phyloP scores from a whole-genome alignment of 2,113 vertebrate genomes.

The Chroicocephalus ridibundus region DNA sequence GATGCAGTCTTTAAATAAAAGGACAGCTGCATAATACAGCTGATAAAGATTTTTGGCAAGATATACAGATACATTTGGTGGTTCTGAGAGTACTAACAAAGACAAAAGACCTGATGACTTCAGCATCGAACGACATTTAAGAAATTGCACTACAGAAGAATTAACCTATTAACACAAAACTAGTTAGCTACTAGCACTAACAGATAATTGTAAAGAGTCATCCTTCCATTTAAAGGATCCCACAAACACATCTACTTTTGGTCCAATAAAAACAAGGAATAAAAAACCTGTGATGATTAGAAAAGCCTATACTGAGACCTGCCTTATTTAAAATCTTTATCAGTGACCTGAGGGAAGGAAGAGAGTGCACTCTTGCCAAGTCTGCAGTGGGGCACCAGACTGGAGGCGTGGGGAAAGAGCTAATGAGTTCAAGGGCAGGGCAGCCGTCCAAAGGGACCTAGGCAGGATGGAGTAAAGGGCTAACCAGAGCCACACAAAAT shows the following conservation, averaged over 20 bases:
- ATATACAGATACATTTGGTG: neutral
- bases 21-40: neutral
- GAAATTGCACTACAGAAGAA: neutral
- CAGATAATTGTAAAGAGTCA: neutral
- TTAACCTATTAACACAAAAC: neutral
- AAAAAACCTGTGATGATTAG: neutral
- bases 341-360: neutral
- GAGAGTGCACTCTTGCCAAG: neutral
- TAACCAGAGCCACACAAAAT: neutral
- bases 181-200: neutral
- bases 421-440: neutral
- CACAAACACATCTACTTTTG: neutral
- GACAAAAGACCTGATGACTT: neutral
- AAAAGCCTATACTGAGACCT: neutral
- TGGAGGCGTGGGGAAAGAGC: neutral
- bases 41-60: neutral
- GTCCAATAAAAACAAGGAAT: neutral
- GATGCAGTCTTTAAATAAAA: neutral
- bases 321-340: neutral
- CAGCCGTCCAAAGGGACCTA: neutral
- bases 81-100: neutral
- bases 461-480: neutral
- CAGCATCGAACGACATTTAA: neutral
- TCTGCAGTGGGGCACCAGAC: neutral
- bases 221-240: neutral